phyloP scores from a whole-genome alignment of 2,797 vertebrate species.

The Diplodus puntazzo region DNA sequence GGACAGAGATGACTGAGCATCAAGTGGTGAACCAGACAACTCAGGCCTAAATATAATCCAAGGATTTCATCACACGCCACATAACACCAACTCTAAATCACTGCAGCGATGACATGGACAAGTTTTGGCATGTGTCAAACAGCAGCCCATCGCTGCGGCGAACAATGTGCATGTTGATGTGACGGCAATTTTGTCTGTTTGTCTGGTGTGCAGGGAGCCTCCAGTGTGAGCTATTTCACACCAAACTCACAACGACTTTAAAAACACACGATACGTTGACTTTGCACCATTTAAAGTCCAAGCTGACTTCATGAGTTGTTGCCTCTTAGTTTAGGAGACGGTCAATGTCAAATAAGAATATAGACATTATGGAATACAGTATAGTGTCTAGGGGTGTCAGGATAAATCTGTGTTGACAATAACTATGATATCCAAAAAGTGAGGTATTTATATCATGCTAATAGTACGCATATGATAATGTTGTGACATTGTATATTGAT shows the following conservation, averaged over 20 bases:
- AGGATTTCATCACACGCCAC: neutral
- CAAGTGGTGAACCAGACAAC: neutral
- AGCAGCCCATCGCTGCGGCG: neutral
- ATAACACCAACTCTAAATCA: neutral
- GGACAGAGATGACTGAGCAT: neutral
- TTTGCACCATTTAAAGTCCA: neutral
- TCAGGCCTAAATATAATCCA: neutral
- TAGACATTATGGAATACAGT: too few relatives aligned
- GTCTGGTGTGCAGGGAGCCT: neutral
- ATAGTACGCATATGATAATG: too few relatives aligned
- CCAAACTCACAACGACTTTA: neutral
- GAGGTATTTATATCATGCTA: too few relatives aligned
- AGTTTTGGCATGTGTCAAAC: constrained; percentile 7
- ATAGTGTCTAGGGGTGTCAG: too few relatives aligned
- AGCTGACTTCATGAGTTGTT: neutral
- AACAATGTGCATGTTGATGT: neutral
- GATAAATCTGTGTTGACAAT: too few relatives aligned
- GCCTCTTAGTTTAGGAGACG: neutral
- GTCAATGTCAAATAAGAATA: too few relatives aligned
- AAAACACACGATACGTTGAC: neutral
- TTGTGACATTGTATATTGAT: too few relatives aligned
- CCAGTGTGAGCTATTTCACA: constrained; percentile 17
- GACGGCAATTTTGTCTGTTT: neutral
- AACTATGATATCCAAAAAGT: too few relatives aligned
- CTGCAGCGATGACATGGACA: neutral